Percentiles rank a stretch among this genome's conserved stretches.
These are phyloP conservation scores for Drosophila pegasa DNA, from an alignment of 2,888 invertebrate genomes.

Conservation along the genomic window DNA sequence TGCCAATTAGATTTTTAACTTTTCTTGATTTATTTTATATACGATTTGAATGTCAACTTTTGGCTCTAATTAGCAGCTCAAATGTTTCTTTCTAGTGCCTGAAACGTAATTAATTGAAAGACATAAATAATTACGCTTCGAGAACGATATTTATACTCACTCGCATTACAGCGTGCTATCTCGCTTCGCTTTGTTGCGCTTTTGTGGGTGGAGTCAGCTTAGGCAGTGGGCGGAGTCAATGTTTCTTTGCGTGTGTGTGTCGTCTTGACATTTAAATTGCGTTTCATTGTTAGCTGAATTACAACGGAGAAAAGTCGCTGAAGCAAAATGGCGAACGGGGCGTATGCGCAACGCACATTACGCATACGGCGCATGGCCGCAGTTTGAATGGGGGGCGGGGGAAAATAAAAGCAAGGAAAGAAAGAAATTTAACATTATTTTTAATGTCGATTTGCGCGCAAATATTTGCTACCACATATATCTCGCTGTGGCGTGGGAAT, in stretches of 20 bases:
- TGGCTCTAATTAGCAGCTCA: not conserved
- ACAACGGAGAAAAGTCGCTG: not conserved
- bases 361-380: slow-evolving; percentile 50
- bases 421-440: slow-evolving; percentile 9
- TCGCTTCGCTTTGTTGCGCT: slow-evolving; percentile 52
- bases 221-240: slow-evolving; percentile 46
- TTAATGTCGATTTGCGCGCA: slow-evolving; percentile 41
- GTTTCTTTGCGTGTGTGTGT: not conserved
- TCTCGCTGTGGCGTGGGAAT: slow-evolving; percentile 62
- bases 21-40: not conserved
- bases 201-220: slow-evolving; percentile 68
- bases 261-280: slow-evolving; percentile 41
- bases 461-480: slow-evolving; percentile 57
- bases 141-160: not conserved
- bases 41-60: not conserved
- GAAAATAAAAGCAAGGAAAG: slow-evolving; percentile 5
- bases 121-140: slow-evolving; percentile 1
- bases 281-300: slow-evolving; percentile 30
- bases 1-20: not conserved
- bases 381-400: not conserved
- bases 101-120: not conserved
- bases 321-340: slow-evolving; percentile 45
- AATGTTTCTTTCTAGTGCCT: not conserved
- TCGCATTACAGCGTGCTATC: slow-evolving; percentile 23
- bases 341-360: slow-evolving; percentile 54